These are phyloP conservation scores for Oncorhynchus mykiss DNA, from an alignment of 2,113 vertebrate genomes.

Conservation along the genomic window DNA sequence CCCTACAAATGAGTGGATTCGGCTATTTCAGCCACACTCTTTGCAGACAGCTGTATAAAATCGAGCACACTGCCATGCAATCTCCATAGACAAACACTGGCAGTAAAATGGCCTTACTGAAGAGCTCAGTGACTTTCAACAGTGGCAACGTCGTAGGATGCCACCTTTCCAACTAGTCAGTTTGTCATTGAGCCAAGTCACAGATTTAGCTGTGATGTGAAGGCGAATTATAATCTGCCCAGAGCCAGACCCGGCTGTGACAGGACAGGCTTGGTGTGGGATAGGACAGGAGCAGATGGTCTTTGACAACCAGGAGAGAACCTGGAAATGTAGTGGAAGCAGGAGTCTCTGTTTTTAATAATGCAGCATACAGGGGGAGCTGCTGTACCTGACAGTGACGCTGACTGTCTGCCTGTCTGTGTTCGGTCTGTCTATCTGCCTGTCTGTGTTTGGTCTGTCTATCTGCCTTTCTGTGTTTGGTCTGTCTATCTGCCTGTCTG, in stretches of 20 bases:
- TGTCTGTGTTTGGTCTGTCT: neutral
- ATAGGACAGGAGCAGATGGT: conserved; percentile 61
- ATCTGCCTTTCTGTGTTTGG: no score
- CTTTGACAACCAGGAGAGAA: conserved; percentile 49
- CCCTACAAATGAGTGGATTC: no score
- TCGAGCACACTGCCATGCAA: no score
- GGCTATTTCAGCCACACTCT: no score
- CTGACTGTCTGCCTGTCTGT: neutral
- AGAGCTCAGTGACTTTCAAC: no score
- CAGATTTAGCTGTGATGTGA: conserved; percentile 51
- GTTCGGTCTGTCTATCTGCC: no score
- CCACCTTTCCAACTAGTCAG: no score
- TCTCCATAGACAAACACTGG: no score
- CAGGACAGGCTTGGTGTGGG: conserved; percentile 52
- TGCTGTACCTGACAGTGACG: neutral
- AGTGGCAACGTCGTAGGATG: no score
- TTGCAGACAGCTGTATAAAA: no score
- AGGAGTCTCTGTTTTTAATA: conserved; percentile 14
- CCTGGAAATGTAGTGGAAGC: conserved; percentile 34
- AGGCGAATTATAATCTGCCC: conserved; percentile 54
- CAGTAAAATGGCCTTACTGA: no score
- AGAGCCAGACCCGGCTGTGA: conserved; percentile 33
- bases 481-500: no score
- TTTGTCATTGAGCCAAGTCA: conserved; percentile 38
- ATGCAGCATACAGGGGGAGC: conserved; percentile 1